Percentiles rank a stretch among this genome's conserved stretches.
phyloP scores from a whole-genome alignment of 2,888 invertebrate species.

The Platycnemis pennipes region DNA sequence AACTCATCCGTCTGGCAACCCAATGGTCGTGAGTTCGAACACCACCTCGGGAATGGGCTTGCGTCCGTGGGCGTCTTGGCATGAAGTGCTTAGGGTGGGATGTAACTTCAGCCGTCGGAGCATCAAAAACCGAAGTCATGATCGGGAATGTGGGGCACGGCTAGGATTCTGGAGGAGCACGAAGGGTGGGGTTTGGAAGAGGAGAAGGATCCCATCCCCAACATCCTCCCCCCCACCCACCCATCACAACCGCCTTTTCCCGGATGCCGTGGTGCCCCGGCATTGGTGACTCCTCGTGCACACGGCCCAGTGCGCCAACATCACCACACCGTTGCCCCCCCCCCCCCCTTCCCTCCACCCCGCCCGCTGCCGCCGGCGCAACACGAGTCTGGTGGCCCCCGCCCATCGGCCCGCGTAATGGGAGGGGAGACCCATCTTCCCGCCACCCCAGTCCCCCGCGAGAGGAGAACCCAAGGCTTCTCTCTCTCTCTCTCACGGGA shows the following conservation, averaged over 20 bases:
- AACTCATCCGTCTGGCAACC: too few relatives aligned
- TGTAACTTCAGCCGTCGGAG: too few relatives aligned
- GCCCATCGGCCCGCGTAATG: neutral
- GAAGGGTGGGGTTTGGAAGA: neutral
- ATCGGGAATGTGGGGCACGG: constrained; percentile 48
- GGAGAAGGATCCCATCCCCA: constrained; percentile 15
- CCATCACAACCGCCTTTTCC: too few relatives aligned
- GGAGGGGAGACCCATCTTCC: neutral
- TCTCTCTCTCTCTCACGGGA: neutral
- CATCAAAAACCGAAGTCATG: too few relatives aligned
- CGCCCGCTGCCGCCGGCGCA: neutral
- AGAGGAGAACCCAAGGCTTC: constrained; percentile 1
- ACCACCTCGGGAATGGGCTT: too few relatives aligned
- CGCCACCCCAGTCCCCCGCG: neutral
- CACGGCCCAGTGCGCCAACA: neutral
- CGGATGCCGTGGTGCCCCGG: neutral
- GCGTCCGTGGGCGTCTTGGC: too few relatives aligned
- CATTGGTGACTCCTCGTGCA: neutral
- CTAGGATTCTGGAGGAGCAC: constrained; percentile 17
- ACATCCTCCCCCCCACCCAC: too few relatives aligned
- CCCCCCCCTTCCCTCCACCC: neutral
- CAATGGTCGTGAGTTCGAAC: too few relatives aligned
- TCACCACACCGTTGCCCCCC: neutral
- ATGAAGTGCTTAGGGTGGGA: too few relatives aligned
- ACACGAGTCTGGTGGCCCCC: neutral